These are phyloP conservation scores for Loris lydekkerianus DNA, from an alignment of 2,797 vertebrate species.

Conservation along the genomic window DNA sequence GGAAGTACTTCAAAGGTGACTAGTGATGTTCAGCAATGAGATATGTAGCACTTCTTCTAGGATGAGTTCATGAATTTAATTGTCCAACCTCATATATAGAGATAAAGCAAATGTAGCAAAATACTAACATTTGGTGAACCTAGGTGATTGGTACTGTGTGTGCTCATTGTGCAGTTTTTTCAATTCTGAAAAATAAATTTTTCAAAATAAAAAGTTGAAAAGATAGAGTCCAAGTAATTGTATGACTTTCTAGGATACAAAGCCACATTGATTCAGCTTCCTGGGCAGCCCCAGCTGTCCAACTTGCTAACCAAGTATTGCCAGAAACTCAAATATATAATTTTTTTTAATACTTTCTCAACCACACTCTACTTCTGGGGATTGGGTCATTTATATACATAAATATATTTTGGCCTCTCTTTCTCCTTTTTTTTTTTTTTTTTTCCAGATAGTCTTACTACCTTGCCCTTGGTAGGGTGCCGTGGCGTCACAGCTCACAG, in stretches of 20 bases:
- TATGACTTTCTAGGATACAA: background rate
- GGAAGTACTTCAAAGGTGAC: too few relatives aligned
- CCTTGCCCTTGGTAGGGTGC: too few relatives aligned
- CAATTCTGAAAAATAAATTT: background rate
- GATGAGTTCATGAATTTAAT: too few relatives aligned
- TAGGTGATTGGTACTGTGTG: background rate
- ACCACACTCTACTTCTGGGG: background rate
- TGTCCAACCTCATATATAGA: background rate
- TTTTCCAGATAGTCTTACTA: too few relatives aligned
- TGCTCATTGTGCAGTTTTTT: background rate
- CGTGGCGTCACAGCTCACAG: too few relatives aligned
- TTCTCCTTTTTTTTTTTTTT: too few relatives aligned
- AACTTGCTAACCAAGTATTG: background rate
- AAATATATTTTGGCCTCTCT: background rate
- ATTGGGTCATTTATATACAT: background rate
- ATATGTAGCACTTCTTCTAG: too few relatives aligned
- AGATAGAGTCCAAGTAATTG: background rate
- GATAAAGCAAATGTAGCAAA: slow-evolving; percentile 9
- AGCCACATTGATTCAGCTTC: background rate
- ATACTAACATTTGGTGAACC: background rate
- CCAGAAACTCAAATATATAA: slow-evolving; percentile 2
- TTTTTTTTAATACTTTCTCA: background rate
- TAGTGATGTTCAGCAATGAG: too few relatives aligned
- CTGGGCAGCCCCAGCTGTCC: background rate
- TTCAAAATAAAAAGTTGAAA: slow-evolving; percentile 22